Conservation (phyloP, 2,797 vertebrate genomes). For the Pangasius djambal region DNA sequence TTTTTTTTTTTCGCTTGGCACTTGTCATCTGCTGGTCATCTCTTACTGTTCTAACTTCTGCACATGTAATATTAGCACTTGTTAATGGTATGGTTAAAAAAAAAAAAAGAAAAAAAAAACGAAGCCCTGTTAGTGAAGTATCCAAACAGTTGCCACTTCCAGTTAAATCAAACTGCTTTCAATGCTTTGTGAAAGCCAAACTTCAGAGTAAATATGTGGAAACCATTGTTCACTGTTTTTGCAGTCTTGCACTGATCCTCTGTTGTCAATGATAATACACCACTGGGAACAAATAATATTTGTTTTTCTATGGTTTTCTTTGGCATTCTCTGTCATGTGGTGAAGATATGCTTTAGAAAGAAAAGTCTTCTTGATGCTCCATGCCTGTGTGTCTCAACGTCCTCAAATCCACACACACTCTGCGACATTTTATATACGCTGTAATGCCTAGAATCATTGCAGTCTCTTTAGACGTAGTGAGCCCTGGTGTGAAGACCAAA, state of each 20-base stretch:
- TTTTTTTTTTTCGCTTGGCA: not conserved
- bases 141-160: slow-evolving; percentile 1
- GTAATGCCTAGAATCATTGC: slow-evolving; percentile 16
- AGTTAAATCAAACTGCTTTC: slow-evolving; percentile 3
- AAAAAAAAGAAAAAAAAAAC: not conserved
- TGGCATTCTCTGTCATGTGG: slow-evolving; percentile 51
- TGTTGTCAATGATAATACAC: slow-evolving; percentile 53
- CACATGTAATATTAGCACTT: not conserved
- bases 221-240: slow-evolving; percentile 38
- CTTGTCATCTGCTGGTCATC: too few species aligned
- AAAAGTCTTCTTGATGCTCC: slow-evolving; percentile 46
- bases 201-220: slow-evolving; percentile 31
- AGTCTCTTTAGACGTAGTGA: slow-evolving; percentile 30
- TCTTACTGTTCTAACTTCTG: not conserved
- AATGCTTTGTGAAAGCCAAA: slow-evolving; percentile 15
- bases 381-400: slow-evolving; percentile 50
- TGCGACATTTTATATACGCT: slow-evolving; percentile 45
- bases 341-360: slow-evolving; percentile 28
- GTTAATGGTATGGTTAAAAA: not conserved
- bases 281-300: slow-evolving; percentile 56
- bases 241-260: slow-evolving; percentile 23
- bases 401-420: not conserved
- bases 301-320: slow-evolving; percentile 50
- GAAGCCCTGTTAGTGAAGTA: not conserved
- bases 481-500: slow-evolving; percentile 56